Evolutionary conservation across 2,888 invertebrate genomes (phyloP).

Genomic region (Schizotus pectinicornis): DNA sequence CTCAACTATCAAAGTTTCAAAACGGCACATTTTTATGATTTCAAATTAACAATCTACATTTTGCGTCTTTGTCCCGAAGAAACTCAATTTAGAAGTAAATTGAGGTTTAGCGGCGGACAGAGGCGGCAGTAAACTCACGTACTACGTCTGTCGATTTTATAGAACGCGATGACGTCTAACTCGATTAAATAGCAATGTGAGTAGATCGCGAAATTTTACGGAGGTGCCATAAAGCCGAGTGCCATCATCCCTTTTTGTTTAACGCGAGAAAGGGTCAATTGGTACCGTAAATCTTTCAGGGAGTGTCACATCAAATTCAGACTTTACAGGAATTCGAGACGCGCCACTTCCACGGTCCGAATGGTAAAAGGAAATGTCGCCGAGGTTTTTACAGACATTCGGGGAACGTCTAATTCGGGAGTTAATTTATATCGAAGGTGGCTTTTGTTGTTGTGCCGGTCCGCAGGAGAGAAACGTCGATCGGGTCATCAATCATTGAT

Average conservation of each 20-base stretch:
- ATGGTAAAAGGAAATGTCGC: not conserved
- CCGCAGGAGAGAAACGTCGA: too few species aligned
- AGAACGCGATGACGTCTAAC: conserved; percentile 28
- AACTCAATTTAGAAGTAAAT: conserved; percentile 29
- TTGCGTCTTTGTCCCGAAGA: conserved; percentile 18
- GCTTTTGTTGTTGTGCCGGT: too few species aligned
- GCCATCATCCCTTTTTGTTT: conserved; percentile 28
- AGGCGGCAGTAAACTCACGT: conserved; percentile 17
- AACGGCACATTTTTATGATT: not conserved
- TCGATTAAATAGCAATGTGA: conserved; percentile 33
- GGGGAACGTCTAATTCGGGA: not conserved
- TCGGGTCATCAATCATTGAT: too few species aligned
- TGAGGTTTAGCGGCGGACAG: conserved; percentile 16
- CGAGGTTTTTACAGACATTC: not conserved
- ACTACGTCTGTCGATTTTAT: conserved; percentile 31
- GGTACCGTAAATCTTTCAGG: conserved; percentile 25
- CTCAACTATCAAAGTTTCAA: not conserved
- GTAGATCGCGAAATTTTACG: conserved; percentile 25
- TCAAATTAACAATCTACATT: not conserved
- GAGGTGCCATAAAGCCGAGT: conserved; percentile 21
- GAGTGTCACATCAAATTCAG: conserved; percentile 21
- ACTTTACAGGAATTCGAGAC: conserved; percentile 16
- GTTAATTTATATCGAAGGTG: not conserved
- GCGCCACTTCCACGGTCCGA: conserved; percentile 11
- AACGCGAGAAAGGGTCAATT: conserved; percentile 27